These are phyloP conservation scores for Drosophila simulans DNA, from an alignment of 1,140 invertebrate genomes.

Conservation along the genomic window DNA sequence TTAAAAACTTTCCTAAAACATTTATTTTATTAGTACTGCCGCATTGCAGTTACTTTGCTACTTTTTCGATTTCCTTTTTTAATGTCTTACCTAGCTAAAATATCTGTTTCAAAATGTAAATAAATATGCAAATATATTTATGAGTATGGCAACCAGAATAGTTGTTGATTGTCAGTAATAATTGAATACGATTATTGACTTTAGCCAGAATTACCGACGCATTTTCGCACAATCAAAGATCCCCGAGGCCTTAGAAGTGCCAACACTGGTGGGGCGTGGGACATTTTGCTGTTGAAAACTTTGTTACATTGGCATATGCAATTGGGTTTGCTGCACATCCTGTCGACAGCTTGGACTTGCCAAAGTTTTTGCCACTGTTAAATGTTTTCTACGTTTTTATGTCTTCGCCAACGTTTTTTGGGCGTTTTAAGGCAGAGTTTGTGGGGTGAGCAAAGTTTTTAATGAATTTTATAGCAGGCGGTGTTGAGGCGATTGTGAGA, in stretches of 20 bases:
- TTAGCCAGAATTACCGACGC: too few relatives aligned
- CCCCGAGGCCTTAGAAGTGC: not conserved
- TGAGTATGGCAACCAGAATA: too few relatives aligned
- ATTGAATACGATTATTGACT: too few relatives aligned
- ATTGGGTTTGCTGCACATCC: conserved; percentile 81
- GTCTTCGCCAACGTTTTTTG: conserved; percentile 51
- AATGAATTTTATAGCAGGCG: conserved; percentile 79
- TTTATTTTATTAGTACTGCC: too few relatives aligned
- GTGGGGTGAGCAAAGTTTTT: conserved; percentile 62
- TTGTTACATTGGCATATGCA: conserved; percentile 79
- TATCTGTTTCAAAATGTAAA: too few relatives aligned
- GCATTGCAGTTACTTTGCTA: too few relatives aligned
- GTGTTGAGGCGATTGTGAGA: conserved; percentile 44
- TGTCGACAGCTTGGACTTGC: conserved; percentile 79
- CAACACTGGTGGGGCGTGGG: conserved; percentile 44
- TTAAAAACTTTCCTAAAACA: too few relatives aligned
- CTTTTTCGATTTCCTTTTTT: too few relatives aligned
- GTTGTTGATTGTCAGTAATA: too few relatives aligned
- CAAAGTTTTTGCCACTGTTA: conserved; percentile 74
- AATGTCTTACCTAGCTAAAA: too few relatives aligned
- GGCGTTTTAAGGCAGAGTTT: conserved; percentile 30
- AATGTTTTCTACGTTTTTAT: conserved; percentile 68
- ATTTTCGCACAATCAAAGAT: conserved; percentile 1
- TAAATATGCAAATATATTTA: too few relatives aligned
- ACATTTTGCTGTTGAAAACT: conserved; percentile 64